Evolutionary conservation across 2,888 invertebrate genomes (phyloP).

Genomic region (Dasypolia templi): DNA sequence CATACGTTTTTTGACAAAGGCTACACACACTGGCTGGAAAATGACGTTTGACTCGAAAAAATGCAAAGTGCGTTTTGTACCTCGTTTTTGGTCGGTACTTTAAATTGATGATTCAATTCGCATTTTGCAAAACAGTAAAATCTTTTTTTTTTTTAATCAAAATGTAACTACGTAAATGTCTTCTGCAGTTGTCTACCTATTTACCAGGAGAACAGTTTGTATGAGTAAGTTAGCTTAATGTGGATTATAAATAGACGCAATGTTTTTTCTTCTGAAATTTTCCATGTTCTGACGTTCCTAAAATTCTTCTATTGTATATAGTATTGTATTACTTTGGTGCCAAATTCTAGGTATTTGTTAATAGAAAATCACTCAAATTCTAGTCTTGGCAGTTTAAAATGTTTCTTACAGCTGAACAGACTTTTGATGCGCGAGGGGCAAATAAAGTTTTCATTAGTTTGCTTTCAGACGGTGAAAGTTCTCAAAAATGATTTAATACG

Average conservation of each 20-base stretch:
- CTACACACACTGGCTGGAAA: conserved; percentile 4
- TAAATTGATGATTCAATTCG: neutral
- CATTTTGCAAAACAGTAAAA: neutral
- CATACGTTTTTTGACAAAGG: neutral
- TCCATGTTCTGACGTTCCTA: conserved; percentile 53
- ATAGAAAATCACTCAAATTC: conserved; percentile 46
- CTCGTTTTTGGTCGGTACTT: neutral
- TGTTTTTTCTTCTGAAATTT: conserved; percentile 15
- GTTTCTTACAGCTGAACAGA: conserved; percentile 52
- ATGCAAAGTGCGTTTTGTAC: neutral
- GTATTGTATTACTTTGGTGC: conserved; percentile 52
- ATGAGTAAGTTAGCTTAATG: conserved; percentile 22
- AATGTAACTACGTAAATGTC: neutral
- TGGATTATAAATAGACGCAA: conserved; percentile 1
- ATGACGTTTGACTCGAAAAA: neutral
- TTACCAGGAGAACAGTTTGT: conserved; percentile 40
- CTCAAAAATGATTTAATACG: neutral
- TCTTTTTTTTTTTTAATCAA: neutral
- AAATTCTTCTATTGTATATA: conserved; percentile 56
- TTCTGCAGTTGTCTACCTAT: conserved; percentile 23
- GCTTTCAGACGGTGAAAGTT: neutral
- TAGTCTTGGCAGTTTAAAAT: conserved; percentile 37
- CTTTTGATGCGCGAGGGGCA: neutral
- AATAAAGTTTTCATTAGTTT: neutral
- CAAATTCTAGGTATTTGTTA: conserved; percentile 53